These are phyloP conservation scores for Lycaon pictus DNA, from an alignment of 2,113 vertebrate species.

Conservation along the genomic window DNA sequence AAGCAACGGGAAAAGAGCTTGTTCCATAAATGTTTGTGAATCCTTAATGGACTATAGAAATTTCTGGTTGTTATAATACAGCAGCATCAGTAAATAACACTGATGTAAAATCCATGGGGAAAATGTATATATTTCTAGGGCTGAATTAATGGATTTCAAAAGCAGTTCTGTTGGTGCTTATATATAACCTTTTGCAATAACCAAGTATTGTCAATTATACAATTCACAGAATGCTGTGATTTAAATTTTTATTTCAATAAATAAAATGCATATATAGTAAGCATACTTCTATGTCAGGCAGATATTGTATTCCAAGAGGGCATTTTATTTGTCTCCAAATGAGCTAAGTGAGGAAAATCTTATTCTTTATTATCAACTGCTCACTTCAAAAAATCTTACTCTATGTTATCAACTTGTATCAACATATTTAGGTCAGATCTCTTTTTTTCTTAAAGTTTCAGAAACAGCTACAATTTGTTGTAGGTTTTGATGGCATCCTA, in stretches of 20 bases:
- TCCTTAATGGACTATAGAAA: neutral
- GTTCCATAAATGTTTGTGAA: neutral
- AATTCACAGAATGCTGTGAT: neutral
- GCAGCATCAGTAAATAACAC: neutral
- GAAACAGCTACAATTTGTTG: neutral
- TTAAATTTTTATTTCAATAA: slow-evolving; percentile 17
- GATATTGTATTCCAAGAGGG: neutral
- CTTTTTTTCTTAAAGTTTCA: neutral
- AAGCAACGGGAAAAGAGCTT: neutral
- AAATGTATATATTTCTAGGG: neutral
- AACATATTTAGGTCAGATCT: neutral
- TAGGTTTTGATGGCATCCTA: neutral
- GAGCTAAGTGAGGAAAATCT: neutral
- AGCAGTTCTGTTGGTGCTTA: neutral
- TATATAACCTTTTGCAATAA: neutral
- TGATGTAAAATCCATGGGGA: neutral
- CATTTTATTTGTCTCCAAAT: neutral
- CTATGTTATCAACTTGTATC: neutral
- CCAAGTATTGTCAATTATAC: neutral
- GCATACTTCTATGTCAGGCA: slow-evolving; percentile 20
- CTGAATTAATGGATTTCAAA: slow-evolving; percentile 16
- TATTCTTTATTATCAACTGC: slow-evolving; percentile 13
- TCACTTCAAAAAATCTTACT: neutral
- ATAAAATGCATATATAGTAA: neutral
- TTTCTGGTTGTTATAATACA: neutral